Base-by-base conservation (phyloP, 2,888 invertebrate genomes). In the Salpingus planirostris region DNA sequence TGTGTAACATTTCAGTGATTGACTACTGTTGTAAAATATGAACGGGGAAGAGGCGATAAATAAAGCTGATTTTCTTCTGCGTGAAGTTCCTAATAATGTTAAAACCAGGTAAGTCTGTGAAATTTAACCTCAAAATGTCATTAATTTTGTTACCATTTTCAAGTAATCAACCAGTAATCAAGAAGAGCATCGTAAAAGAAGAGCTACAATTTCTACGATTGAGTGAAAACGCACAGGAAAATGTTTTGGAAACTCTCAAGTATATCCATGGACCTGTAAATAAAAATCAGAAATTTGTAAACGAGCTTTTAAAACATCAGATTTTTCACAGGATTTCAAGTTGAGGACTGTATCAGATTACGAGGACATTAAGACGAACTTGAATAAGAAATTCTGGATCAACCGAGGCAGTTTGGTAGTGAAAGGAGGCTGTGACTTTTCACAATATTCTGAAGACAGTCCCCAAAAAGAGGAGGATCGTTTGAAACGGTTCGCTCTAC, bases 341-440 rank as follows among this genome's bases (percentile, higher is more conserved):
- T 57, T 73, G 24, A 60, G 57, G 43, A 65, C 66, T 44, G 57
- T 55, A 3, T 65, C 66, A 11, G 58, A 60, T 26, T 70, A 73
- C 43, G 57, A 74, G 66, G 81, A 85, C 57, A 78, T 78, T 57
- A 77, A 76, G 11, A 69, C 74, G 11, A 78, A 78, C 45, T 68
- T 85, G 18, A 71, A 73, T 22, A 78, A 78, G 44, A 74, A 78
- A 12, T 86, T 78, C 59, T 85, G 86, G 85, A 71, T 82, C 64
- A 80, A 84, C 49, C 69, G 79, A 43, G 84, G 85, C 3, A 79
- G 78, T 48, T 69, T 87, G 6, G 71, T 85, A 6, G 79, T 87
- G 1, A 79, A 80, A 64, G 79, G 79, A 25, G 76, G 76, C 23
- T 73, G 73, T 48, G 78, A 84, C 62, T 82, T 78, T 63, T 80